A percentile compares a stretch with the other conserved stretches of the same genome.
phyloP scores from a whole-genome alignment of 2,797 vertebrate species.

The Pitangus sulphuratus region DNA sequence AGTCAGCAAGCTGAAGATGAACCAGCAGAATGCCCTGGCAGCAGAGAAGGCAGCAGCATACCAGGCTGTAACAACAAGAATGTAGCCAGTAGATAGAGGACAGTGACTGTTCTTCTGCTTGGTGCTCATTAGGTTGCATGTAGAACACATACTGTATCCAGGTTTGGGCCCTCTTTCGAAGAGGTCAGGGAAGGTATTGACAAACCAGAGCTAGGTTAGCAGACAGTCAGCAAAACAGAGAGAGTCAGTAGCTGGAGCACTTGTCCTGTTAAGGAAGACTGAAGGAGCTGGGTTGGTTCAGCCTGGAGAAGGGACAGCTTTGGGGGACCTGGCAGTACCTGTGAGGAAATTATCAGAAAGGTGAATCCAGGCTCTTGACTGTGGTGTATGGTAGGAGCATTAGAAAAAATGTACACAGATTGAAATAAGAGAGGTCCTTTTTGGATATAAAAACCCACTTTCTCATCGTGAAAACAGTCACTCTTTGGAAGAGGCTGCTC shows the following conservation, averaged over 20 bases:
- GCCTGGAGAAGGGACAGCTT: background rate
- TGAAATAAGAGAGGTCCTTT: background rate
- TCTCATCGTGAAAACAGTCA: background rate
- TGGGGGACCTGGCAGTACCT: background rate
- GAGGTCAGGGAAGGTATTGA: background rate
- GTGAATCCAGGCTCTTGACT: background rate
- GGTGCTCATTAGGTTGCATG: background rate
- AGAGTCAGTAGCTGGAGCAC: background rate
- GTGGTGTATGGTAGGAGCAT: background rate
- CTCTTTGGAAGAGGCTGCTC: background rate
- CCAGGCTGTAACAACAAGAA: background rate
- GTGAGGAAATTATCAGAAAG: background rate
- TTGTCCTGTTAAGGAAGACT: background rate
- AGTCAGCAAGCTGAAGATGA: background rate
- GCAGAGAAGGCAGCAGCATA: background rate
- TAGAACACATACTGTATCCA: background rate
- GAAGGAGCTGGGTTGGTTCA: background rate
- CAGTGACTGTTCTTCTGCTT: background rate
- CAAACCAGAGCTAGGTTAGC: background rate
- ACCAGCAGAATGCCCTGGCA: background rate
- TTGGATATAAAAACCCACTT: background rate
- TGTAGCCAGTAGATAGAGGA: background rate
- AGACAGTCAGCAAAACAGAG: background rate
- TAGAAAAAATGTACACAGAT: background rate
- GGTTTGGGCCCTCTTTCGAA: background rate